A percentile compares a stretch with the other conserved stretches of the same genome.
Conservation (phyloP, 2,888 invertebrate species). For the Amphipoea oculea region DNA sequence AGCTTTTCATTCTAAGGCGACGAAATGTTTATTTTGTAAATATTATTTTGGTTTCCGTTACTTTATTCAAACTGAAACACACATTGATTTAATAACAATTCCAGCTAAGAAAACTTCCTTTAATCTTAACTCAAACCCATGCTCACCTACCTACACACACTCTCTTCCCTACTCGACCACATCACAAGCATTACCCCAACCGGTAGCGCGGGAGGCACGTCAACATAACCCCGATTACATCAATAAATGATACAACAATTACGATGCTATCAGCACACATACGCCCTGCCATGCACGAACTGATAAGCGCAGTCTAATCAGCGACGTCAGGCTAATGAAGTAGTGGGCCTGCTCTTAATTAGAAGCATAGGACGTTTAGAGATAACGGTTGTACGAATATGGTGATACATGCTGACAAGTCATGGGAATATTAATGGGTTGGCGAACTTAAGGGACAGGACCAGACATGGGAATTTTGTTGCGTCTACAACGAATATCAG, state of each 20-base stretch:
- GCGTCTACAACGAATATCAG: background rate
- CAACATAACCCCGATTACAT: conserved; percentile 57
- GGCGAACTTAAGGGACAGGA: background rate
- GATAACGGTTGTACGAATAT: conserved; percentile 56
- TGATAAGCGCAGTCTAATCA: conserved; percentile 62
- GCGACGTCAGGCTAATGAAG: conserved; percentile 62
- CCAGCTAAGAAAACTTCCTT: background rate
- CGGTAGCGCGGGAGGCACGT: conserved; percentile 41
- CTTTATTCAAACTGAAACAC: background rate
- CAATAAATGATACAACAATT: conserved; percentile 67
- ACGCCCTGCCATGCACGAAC: conserved; percentile 40
- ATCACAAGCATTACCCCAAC: conserved; percentile 11
- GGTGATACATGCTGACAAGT: conserved; percentile 41
- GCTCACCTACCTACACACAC: background rate
- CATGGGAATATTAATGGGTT: conserved; percentile 42
- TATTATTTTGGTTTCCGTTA: background rate
- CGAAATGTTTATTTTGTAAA: background rate
- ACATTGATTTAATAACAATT: background rate
- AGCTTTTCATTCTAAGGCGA: too few relatives aligned
- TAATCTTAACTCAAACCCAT: too few relatives aligned
- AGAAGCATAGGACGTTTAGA: conserved; percentile 47
- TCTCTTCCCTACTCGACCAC: background rate
- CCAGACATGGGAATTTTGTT: background rate
- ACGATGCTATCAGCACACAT: conserved; percentile 62
- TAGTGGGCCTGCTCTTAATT: conserved; percentile 59